A percentile compares a stretch with the other conserved stretches of the same genome.
phyloP scores from a whole-genome alignment of 1,140 invertebrate species.

The Platyura marginata region DNA sequence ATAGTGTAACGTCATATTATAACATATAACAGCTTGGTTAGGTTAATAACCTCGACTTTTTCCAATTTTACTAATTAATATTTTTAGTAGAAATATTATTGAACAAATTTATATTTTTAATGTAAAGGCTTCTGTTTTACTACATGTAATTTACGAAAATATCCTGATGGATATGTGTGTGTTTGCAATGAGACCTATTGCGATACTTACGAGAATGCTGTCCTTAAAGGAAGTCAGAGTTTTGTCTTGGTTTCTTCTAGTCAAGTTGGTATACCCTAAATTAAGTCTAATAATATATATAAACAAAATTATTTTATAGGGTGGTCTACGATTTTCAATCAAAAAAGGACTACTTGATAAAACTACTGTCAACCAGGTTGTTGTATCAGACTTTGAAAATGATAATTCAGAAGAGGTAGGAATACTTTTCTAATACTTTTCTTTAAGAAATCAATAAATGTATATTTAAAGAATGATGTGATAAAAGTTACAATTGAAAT shows the following conservation, averaged over 20 bases:
- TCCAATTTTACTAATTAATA: no score
- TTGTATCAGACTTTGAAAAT: not conserved
- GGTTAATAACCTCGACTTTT: no score
- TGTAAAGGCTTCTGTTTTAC: no score
- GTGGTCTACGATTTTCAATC: not conserved
- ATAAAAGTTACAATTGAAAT: no score
- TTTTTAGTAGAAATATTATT: no score
- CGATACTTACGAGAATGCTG: constrained; percentile 40
- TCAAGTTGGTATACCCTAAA: not conserved
- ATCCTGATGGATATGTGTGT: constrained; percentile 40
- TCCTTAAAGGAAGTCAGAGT: not conserved
- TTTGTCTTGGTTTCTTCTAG: not conserved
- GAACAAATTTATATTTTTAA: no score
- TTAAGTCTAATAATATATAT: not conserved
- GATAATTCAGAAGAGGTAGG: not conserved
- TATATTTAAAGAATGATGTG: not conserved
- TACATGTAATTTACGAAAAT: not conserved
- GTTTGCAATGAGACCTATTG: constrained; percentile 74
- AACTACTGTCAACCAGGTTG: not conserved
- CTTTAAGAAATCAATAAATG: not conserved
- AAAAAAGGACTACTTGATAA: not conserved
- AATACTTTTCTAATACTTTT: not conserved
- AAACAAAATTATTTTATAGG: not conserved
- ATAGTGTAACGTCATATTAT: no score
- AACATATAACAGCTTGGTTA: no score